Base-by-base conservation (phyloP, 30 jellyfish, hydroid and myxozoan species). In the Aurelia aurita region DNA sequence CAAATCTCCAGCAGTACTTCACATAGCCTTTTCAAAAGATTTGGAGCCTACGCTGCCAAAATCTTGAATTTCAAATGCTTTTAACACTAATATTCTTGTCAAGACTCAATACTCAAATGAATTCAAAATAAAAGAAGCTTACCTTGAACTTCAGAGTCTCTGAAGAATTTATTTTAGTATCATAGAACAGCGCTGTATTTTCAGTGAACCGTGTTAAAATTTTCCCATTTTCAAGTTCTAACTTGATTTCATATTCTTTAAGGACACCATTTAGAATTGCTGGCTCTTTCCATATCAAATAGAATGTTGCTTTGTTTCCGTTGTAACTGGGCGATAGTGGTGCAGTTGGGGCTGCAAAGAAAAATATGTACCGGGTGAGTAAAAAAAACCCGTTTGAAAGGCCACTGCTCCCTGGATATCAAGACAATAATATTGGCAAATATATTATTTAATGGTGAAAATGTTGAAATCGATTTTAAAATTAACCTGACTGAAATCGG, bases 321-420 rank as follows among this genome's bases (percentile, higher is more conserved):
- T 69, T 35, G 58, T 27, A 55, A 14, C 85, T 2, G 46, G 78
- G 85, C 35, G 84, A 49, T 1, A 58, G 47, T 11, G 96, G 96
- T 1, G 88, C 92, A 1, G 96, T 68, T 23, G 96, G 92, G 7
- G 92, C 96, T 88, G 78, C 2, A 13, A 39, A 68, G n/a, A 6
- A 82, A 49, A n/a, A 39, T 39, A 39, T 7, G 51, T 39, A 39
- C 16, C 51, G 51, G 16, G 15, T 39, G 16, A 4, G 7, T 6
- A 6, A 39, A 39, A 39, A 39, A 39, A 39, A n/a, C n/a, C n/a
- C n/a, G n/a, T n/a, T n/a, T n/a, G n/a, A n/a, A n/a, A n/a, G n/a
- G n/a, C n/a, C n/a, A n/a, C n/a, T n/a, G n/a, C n/a, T n/a, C n/a
- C n/a, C n/a, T n/a, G n/a, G n/a, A n/a, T n/a, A n/a, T n/a, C n/a